Percentiles rank a stretch among this genome's conserved stretches.
Conservation (phyloP, 2,113 vertebrate genomes). For the Ptyas mucosa region DNA sequence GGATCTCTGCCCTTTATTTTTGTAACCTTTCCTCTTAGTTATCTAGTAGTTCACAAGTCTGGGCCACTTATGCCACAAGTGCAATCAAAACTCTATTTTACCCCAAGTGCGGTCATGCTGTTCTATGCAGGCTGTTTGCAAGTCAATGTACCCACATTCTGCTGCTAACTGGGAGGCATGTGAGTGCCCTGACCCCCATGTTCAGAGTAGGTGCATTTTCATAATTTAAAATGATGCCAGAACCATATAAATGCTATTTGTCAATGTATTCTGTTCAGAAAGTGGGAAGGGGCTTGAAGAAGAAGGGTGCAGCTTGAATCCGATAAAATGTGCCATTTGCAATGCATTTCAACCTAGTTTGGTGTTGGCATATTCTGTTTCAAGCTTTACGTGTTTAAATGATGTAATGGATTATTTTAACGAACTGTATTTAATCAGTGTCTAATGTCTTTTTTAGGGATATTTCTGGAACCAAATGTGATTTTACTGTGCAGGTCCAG, state of each 20-base stretch:
- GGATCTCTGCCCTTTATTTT: background rate
- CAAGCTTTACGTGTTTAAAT: background rate
- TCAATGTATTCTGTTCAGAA: background rate
- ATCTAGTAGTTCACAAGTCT: background rate
- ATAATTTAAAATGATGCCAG: background rate
- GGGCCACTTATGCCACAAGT: background rate
- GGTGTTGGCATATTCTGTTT: background rate
- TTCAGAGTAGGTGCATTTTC: background rate
- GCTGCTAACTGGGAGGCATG: background rate
- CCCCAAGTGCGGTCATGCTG: background rate
- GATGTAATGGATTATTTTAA: background rate
- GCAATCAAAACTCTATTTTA: background rate
- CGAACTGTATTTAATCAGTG: background rate
- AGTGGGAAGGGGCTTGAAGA: background rate
- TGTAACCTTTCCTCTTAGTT: background rate
- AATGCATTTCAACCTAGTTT: background rate
- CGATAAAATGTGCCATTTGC: background rate
- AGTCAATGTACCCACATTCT: background rate
- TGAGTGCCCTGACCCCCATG: background rate
- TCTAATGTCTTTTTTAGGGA: conserved; percentile 78
- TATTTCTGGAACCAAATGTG: conserved; percentile 99
- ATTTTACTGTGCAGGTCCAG: conserved; percentile 99
- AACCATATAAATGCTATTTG: background rate
- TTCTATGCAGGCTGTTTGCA: background rate
- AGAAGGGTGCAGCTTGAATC: background rate